Evolutionary conservation across 2,888 invertebrate genomes (phyloP), one percentile per base, ranked within the genome.

Genomic region (Synanthedon formicaeformis): DNA sequence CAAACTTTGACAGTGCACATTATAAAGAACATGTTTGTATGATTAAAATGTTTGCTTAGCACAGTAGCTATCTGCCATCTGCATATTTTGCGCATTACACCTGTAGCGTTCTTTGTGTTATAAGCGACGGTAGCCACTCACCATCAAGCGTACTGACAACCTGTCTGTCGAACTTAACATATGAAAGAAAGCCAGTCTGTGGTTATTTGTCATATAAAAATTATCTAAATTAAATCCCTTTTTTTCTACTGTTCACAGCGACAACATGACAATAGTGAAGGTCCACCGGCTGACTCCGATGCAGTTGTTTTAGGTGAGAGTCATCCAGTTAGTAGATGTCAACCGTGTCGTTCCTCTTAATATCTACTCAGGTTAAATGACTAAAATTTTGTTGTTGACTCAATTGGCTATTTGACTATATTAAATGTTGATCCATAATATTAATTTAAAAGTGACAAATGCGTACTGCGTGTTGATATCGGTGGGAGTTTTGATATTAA

Each of bases 231-330:
- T 8, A n/a, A n/a, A n/a, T n/a, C n/a, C n/a, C n/a, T n/a, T 10
- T 10, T 34, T 10, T 34, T 34, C 34, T 34, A 34, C 2, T 45
- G 14, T 57, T 89, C 89, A 51, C 83, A 94, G 94, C 90, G 93
- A 69, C 90, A 94, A 64, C 92, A 94, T 66, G 94, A 94, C 65
- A 90, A 85, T 63, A 91, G 89, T 59, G 89, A 91, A 65, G 89
- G 92, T 54, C 88, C 90, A 4, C 90, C 90, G 34, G 88, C 84
- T 16, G 90, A 91, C 54, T 88, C 89, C 48, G 92, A 92, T 54
- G 90, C 92, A 5, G 91, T 92, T 4, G 88, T 88, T 52, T 80
- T 94, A 51, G 92, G 93, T 1, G 92, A 92, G 60, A 90, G 93
- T 63, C 91, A 91, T 66, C 76, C 92, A 4, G 86, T 92, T n/a